Base-by-base conservation (phyloP, 2,113 vertebrate species). In the Rynchops niger region DNA sequence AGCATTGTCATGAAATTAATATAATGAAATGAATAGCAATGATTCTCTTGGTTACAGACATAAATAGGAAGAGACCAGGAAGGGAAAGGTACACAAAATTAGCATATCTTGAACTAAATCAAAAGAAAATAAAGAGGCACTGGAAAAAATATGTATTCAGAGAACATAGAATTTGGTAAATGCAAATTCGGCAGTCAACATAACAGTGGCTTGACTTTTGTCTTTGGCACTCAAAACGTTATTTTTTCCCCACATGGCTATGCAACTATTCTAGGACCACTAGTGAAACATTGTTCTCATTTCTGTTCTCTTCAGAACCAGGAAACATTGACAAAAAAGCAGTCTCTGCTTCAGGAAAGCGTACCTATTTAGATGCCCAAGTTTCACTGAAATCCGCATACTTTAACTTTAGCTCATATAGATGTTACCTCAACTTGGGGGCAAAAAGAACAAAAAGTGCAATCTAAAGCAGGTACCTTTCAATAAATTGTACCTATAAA, bases 221-320 rank as follows among this genome's bases (percentile, higher is more conserved):
- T 38, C 63, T 53, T n/a, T 82, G 4, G 3, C 11, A 47, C 15
- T 83, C 0, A 0, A 6, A 74, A 40, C 42, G 78, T 45, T 7
- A 8, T 56, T 69, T 76, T 56, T 77, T 47, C 9, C 36, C 20
- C 6, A 0, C 14, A 32, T 40, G 47, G 6, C 6, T 65, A 34
- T 71, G 40, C 42, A 78, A 15, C 22, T 66, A 8, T 42, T 32
- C 7, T 67, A 67, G 56, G 38, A 67, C 15, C n/a, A 52, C 27
- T 36, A 40, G 19, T 52, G 14, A 82, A 72, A 55, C 71, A 52
- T 15, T 3, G 0, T 21, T 38, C 11, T 23, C 29, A 61, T 27
- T 79, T 79, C 19, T 52, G 15, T 19, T 67, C 12, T 40, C 14
- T 38, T 80, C 34, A 82, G 66, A 80, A 76, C 12, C 22, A 86